These are phyloP conservation scores for Polyploca ridens DNA, from an alignment of 2,888 invertebrate genomes.

Conservation along the genomic window DNA sequence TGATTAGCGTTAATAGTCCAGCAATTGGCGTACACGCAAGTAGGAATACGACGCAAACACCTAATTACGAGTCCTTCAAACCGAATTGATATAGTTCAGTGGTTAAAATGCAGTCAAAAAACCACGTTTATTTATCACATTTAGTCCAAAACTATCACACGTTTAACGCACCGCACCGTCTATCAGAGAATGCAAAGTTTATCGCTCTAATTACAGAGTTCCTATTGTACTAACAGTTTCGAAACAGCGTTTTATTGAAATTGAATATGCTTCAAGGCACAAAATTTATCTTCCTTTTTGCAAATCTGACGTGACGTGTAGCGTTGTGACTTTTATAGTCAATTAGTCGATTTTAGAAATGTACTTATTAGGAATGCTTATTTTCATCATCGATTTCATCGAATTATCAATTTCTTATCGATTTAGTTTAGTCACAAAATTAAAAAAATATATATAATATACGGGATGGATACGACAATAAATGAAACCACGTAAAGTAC, in stretches of 20 bases:
- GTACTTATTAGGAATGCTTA: too few relatives aligned
- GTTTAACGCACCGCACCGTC: constrained; percentile 26
- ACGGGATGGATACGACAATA: too few relatives aligned
- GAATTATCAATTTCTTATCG: too few relatives aligned
- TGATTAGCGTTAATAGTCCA: constrained; percentile 31
- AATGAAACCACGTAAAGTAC: too few relatives aligned
- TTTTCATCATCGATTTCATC: too few relatives aligned
- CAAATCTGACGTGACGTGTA: constrained; percentile 49
- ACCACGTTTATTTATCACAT: constrained; percentile 25
- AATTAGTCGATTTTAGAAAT: neutral
- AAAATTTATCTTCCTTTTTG: constrained; percentile 52
- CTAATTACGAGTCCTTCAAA: constrained; percentile 44
- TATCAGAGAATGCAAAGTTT: constrained; percentile 30
- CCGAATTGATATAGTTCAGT: constrained; percentile 38
- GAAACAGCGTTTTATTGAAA: constrained; percentile 32
- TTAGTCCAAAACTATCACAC: constrained; percentile 23
- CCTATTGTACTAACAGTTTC: constrained; percentile 26
- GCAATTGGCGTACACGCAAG: constrained; percentile 39
- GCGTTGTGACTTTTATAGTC: constrained; percentile 24
- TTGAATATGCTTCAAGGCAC: constrained; percentile 52
- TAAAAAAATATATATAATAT: too few relatives aligned
- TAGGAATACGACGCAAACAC: constrained; percentile 33
- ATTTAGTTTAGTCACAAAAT: too few relatives aligned
- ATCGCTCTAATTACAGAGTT: constrained; percentile 26
- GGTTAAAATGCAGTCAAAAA: constrained; percentile 31